These are phyloP conservation scores for Chelmon rostratus DNA, from an alignment of 2,797 vertebrate species.

Conservation along the genomic window DNA sequence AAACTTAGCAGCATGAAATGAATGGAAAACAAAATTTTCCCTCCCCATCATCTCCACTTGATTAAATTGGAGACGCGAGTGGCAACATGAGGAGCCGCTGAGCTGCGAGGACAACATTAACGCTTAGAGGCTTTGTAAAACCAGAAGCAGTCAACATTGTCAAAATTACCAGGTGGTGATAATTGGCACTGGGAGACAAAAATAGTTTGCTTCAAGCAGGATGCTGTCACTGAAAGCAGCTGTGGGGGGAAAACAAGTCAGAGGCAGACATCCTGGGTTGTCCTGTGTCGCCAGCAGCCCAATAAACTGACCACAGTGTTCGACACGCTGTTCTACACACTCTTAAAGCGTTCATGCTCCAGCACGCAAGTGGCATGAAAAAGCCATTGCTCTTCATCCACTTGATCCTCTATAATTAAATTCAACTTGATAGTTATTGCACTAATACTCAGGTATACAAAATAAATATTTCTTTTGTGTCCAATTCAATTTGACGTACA, in stretches of 20 bases:
- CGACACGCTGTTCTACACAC: conserved; percentile 66
- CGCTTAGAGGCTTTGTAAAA: conserved; percentile 57
- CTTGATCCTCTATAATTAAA: background rate
- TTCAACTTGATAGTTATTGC: background rate
- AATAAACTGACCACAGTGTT: conserved; percentile 79
- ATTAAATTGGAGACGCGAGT: conserved; percentile 30
- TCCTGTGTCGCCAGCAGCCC: conserved; percentile 70
- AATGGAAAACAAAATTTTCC: conserved; percentile 52
- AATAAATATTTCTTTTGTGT: no score
- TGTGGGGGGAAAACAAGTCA: conserved; percentile 74
- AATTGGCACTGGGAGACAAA: conserved; percentile 66
- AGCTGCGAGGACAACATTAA: conserved; percentile 33
- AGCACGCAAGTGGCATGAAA: conserved; percentile 52
- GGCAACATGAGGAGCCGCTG: conserved; percentile 4
- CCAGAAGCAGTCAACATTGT: conserved; percentile 68
- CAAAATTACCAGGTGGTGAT: conserved; percentile 78
- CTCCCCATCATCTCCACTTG: conserved; percentile 43
- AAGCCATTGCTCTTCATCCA: conserved; percentile 30
- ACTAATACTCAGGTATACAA: no score
- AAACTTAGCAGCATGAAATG: conserved; percentile 48
- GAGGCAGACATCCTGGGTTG: conserved; percentile 73
- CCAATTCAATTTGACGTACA: background rate
- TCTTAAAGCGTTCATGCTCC: conserved; percentile 67
- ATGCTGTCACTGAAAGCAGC: conserved; percentile 73
- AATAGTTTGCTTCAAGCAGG: conserved; percentile 72